Base-by-base conservation (phyloP, 30 jellyfish, hydroid and myxozoan genomes). In the Nemopilema nomurai region DNA sequence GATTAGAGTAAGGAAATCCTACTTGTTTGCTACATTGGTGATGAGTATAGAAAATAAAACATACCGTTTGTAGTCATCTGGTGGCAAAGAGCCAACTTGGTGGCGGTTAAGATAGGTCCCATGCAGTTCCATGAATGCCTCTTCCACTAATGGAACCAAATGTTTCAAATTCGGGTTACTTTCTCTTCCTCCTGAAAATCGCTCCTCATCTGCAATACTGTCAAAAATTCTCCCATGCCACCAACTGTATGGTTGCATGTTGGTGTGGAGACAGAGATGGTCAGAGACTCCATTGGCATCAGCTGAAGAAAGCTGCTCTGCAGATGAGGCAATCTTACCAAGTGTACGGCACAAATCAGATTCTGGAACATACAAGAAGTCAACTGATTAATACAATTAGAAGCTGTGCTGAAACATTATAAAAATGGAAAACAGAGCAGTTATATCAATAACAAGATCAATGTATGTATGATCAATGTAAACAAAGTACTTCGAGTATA, bases 161-260 rank as follows among this genome's bases (percentile, higher is more conserved):
- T 76, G 28, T 4, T 76, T n/a, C 66, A 51, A 51, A 7, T 49
- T 20, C 22, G 26, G 13, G 30, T 16, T 51, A 27, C 62, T 29
- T 20, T 1, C 57, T 3, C 26, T 29, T 7, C 25, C 25, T 1
- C 28, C 19, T 1, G 23, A n/a, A 16, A 50, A 29, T n/a, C 86
- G 64, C 28, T 76, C 86, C 27, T 50, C 86, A n/a, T 76, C 86
- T 27, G 31, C 23, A 17, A 52, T 76, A 29, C 75, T 75, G 62
- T 76, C 86, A 0, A n/a, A 0, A 28, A 63, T 27, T 19, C 62
- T 76, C 16, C 64, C 74, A 76, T 18, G 32, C 86, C 86, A 76
- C 86, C 86, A 76, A 4, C 76, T 75, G 24, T 52, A 26, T 28
- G 57, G 16, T 0, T 52, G 67, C 21, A 57, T 4, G 3, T 23